Evolutionary conservation across 2,113 vertebrate species (phyloP).

Genomic region (Phylloscopus whistleri): DNA sequence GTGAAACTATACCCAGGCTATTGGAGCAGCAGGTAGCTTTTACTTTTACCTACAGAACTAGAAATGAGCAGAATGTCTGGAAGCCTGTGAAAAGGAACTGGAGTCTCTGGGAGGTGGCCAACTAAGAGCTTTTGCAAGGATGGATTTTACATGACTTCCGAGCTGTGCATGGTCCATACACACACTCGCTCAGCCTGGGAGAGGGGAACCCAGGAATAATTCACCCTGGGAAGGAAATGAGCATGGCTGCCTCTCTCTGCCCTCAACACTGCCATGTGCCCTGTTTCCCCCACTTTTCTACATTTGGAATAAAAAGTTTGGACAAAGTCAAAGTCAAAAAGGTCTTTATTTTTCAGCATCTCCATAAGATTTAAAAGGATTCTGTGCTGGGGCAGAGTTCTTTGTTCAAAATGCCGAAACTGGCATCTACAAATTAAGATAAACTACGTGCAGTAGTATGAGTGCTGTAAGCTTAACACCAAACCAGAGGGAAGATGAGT

Average conservation of each 20-base stretch:
- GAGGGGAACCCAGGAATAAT: neutral
- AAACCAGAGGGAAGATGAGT: neutral
- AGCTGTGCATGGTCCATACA: neutral
- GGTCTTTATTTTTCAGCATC: neutral
- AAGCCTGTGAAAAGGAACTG: neutral
- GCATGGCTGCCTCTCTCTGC: rapidly evolving
- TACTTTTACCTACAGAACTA: neutral
- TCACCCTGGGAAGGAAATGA: neutral
- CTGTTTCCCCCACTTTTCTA: neutral
- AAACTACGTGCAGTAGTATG: neutral
- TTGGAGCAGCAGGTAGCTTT: neutral
- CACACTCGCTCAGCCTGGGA: rapidly evolving
- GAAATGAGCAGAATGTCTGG: neutral
- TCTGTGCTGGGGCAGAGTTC: neutral
- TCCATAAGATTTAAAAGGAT: neutral
- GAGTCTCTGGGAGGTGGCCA: neutral
- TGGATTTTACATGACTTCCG: neutral
- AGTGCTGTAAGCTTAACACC: neutral
- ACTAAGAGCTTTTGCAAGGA: neutral
- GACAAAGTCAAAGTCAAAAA: neutral
- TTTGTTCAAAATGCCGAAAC: neutral
- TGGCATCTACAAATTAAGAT: neutral
- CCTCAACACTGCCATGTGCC: neutral
- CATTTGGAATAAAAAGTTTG: neutral
- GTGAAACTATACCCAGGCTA: neutral